Conservation (phyloP, 2,113 vertebrate species). For the Tricholaema leucomelas region DNA sequence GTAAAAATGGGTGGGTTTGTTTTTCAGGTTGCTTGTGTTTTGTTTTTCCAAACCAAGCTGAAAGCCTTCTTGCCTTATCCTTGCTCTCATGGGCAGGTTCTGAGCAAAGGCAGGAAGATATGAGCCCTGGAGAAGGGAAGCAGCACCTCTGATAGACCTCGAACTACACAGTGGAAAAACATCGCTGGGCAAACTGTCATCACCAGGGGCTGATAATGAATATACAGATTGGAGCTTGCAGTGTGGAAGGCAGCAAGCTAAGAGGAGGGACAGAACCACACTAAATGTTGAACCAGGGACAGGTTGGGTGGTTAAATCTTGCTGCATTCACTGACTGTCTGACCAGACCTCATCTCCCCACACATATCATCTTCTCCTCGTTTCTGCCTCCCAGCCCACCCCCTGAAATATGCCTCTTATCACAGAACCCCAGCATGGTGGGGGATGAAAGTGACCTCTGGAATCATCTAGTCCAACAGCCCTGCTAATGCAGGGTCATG, state of each 20-base stretch:
- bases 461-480: not conserved
- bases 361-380: not conserved
- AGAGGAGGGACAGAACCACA: not conserved
- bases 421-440: not conserved
- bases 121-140: conserved; percentile 44
- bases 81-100: not conserved
- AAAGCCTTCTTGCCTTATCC: not conserved
- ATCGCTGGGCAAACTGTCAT: conserved; percentile 28
- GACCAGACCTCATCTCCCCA: not conserved
- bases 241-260: not conserved
- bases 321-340: not conserved
- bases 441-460: not conserved
- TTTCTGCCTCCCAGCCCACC: accelerated
- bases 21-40: not conserved
- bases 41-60: not conserved
- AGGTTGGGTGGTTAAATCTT: conserved; percentile 2
- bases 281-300: accelerated
- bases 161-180: conserved; percentile 37
- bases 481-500: not conserved
- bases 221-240: not conserved
- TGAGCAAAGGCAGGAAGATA: not conserved
- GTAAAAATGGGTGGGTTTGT: not conserved
- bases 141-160: not conserved
- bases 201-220: conserved; percentile 7
- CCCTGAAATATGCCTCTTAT: not conserved